Evolutionary conservation across 1,140 invertebrate genomes (phyloP).

Genomic region (Branchinecta lynchi): DNA sequence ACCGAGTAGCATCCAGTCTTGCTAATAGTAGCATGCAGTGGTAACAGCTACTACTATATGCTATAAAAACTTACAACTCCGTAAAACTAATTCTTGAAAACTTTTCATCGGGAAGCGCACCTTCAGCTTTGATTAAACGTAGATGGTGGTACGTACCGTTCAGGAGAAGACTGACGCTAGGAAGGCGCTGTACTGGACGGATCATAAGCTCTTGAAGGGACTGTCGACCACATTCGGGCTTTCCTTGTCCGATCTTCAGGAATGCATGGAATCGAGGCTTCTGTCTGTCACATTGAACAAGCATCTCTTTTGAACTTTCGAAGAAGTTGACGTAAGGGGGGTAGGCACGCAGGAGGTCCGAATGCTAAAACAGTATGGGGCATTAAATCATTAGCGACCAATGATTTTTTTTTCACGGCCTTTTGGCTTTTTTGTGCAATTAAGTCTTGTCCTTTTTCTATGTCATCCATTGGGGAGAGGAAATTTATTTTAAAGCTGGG

Average conservation of each 20-base stretch:
- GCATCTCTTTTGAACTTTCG: conserved; percentile 85
- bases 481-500: too few relatives aligned
- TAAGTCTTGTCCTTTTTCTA: too few relatives aligned
- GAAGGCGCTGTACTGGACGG: conserved; percentile 86
- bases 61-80: too few relatives aligned
- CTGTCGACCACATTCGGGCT: conserved; percentile 86
- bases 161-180: conserved; percentile 81
- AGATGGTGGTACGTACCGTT: conserved; percentile 47
- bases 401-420: too few relatives aligned
- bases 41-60: too few relatives aligned
- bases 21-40: too few relatives aligned
- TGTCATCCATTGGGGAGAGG: too few relatives aligned
- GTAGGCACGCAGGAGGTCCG: conserved; percentile 71
- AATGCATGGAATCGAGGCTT: conserved; percentile 95
- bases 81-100: too few relatives aligned
- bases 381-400: too few relatives aligned
- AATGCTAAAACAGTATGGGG: conserved; percentile 28
- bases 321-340: conserved; percentile 96
- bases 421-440: too few relatives aligned
- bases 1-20: too few relatives aligned
- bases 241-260: conserved; percentile 76
- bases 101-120: too few relatives aligned
- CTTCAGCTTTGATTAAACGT: conserved; percentile 5
- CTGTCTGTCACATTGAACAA: conserved; percentile 70
- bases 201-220: conserved; percentile 87